Percentiles rank a stretch among this genome's conserved stretches.
phyloP scores from a whole-genome alignment of 2,113 vertebrate species.

The Mesocricetus auratus region DNA sequence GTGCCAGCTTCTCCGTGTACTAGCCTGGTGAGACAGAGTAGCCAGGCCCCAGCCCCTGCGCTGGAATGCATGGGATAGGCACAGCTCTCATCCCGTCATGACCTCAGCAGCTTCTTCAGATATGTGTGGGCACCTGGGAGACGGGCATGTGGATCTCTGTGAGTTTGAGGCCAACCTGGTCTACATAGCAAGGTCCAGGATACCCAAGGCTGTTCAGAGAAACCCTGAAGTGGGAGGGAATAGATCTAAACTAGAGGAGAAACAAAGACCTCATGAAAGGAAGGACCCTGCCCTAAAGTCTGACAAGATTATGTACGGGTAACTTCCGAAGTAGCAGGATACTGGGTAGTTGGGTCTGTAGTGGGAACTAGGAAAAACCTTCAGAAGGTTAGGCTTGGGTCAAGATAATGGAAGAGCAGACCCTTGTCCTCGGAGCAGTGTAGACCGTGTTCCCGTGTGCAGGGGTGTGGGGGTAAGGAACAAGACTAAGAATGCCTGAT shows the following conservation, averaged over 20 bases:
- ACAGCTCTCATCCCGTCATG: neutral
- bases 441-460: neutral
- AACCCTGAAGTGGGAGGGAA: neutral
- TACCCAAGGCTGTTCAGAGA: neutral
- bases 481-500: neutral
- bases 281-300: neutral
- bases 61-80: neutral
- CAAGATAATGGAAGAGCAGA: neutral
- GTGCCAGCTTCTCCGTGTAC: neutral
- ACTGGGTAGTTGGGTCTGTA: neutral
- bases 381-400: neutral
- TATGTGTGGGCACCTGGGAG: neutral
- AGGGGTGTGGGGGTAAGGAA: neutral
- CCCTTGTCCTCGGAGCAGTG: neutral
- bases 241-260: neutral
- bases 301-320: neutral
- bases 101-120: conserved; percentile 9
- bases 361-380: neutral
- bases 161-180: neutral
- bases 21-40: neutral
- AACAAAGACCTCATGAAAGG: neutral
- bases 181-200: neutral
- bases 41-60: neutral
- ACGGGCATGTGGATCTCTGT: too few species aligned
- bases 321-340: neutral